Conservation (phyloP, 2,888 invertebrate species). For the Himalopsyche anomala region DNA sequence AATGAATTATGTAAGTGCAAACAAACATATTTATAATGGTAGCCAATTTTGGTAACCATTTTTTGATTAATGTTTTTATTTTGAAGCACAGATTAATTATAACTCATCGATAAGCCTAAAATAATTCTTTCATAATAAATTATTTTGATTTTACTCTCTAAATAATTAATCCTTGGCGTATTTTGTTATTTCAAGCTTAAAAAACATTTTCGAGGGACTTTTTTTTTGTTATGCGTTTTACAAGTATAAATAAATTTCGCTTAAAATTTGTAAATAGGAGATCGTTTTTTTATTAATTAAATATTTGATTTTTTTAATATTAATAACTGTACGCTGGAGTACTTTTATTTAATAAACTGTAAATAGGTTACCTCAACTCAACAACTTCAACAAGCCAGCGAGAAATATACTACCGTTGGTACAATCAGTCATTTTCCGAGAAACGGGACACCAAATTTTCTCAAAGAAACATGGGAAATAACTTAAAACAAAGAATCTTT, state of each 20-base stretch:
- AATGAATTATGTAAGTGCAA: background rate
- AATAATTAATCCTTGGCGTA: too few relatives aligned
- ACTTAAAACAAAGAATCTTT: background rate
- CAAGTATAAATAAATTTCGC: too few relatives aligned
- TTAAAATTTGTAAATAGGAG: background rate
- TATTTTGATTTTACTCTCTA: too few relatives aligned
- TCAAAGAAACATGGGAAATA: background rate
- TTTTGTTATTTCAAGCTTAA: too few relatives aligned
- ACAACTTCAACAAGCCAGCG: constrained; percentile 34
- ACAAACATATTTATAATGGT: background rate
- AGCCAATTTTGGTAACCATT: background rate
- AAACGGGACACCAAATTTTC: background rate
- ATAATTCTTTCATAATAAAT: too few relatives aligned
- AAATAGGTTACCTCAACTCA: constrained; percentile 53
- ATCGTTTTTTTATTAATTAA: too few relatives aligned
- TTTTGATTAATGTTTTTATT: too few relatives aligned
- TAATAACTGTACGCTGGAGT: background rate
- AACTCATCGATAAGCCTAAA: too few relatives aligned
- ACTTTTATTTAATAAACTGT: constrained; percentile 34
- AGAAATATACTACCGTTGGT: constrained; percentile 12
- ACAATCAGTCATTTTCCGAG: background rate
- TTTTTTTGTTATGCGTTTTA: too few relatives aligned
- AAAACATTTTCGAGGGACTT: too few relatives aligned
- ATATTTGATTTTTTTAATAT: background rate
- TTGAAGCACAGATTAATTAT: too few relatives aligned